phyloP scores from a whole-genome alignment of 2,113 vertebrate genomes.

The Oreochromis spilurus region DNA sequence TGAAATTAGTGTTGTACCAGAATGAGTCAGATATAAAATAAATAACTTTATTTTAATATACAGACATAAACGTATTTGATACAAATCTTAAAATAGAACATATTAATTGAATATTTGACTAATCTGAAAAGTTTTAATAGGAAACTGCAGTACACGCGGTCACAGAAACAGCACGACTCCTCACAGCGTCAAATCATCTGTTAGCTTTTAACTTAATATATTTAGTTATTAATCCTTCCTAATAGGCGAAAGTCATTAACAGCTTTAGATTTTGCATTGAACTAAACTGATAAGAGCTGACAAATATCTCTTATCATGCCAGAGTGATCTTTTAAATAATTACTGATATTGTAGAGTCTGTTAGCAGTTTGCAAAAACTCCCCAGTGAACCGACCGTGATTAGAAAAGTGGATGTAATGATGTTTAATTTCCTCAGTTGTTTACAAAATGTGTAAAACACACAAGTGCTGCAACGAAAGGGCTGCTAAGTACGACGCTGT shows the following conservation, averaged over 20 bases:
- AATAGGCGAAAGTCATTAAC: background rate
- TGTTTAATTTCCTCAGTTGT: constrained; percentile 22
- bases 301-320: background rate
- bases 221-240: background rate
- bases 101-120: background rate
- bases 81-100: background rate
- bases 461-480: background rate
- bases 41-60: background rate
- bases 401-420: constrained; percentile 40
- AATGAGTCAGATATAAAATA: background rate
- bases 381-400: constrained; percentile 4
- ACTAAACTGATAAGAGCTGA: background rate
- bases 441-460: constrained; percentile 3
- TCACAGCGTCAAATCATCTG: background rate
- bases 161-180: background rate
- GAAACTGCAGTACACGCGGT: background rate
- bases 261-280: background rate
- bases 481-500: background rate
- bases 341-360: background rate
- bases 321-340: background rate
- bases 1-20: background rate
- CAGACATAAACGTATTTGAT: background rate
- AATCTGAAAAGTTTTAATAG: background rate
- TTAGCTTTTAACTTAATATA: background rate
- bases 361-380: background rate